phyloP scores from a whole-genome alignment of 2,888 invertebrate species.

The Cantharis flavilabris region DNA sequence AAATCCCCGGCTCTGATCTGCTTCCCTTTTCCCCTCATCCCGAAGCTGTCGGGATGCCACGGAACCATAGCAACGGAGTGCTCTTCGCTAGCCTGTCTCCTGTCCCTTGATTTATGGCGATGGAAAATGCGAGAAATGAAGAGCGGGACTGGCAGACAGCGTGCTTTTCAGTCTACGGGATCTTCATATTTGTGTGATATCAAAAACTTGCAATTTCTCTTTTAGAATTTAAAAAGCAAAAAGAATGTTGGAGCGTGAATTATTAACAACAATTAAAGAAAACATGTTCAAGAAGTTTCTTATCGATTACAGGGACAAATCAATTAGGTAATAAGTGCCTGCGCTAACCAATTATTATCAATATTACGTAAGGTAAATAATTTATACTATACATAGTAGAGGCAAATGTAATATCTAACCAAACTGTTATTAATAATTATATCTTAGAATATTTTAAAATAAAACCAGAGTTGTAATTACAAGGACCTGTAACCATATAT shows the following conservation, averaged over 20 bases:
- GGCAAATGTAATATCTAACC: neutral
- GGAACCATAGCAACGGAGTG: constrained; percentile 59
- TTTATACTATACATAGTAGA: neutral
- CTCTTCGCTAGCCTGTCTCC: constrained; percentile 58
- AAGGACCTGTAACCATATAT: neutral
- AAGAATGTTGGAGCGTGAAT: neutral
- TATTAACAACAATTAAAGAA: neutral
- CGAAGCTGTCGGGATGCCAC: constrained; percentile 58
- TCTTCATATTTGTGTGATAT: constrained; percentile 30
- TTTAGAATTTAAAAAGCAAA: neutral
- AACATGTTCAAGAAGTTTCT: neutral
- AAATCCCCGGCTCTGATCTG: constrained; percentile 56
- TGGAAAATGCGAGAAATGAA: constrained; percentile 61
- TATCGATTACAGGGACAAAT: neutral
- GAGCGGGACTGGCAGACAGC: constrained; percentile 56
- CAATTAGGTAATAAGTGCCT: neutral
- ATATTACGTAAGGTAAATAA: neutral
- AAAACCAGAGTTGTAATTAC: neutral
- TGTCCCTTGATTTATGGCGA: constrained; percentile 60
- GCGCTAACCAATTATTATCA: neutral
- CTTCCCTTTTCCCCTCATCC: constrained; percentile 35
- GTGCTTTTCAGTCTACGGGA: constrained; percentile 30
- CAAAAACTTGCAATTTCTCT: constrained; percentile 12
- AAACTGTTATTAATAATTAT: neutral
- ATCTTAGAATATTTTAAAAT: neutral